Percentiles rank a stretch among this genome's conserved stretches.
These are phyloP conservation scores for Rhabdornis inornatus DNA, from an alignment of 2,113 vertebrate species.

Conservation along the genomic window DNA sequence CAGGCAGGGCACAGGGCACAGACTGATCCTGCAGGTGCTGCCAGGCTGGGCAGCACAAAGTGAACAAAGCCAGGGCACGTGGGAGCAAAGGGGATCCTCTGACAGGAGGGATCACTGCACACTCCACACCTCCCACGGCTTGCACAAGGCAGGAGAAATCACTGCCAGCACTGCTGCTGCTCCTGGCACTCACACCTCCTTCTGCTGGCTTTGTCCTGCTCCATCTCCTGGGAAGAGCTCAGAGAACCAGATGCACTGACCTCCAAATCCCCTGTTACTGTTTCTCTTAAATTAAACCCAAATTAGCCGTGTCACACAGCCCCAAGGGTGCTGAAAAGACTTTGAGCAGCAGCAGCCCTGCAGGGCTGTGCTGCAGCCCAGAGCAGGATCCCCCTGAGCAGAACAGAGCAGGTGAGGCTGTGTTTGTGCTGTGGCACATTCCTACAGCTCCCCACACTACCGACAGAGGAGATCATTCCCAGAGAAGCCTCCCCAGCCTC, in stretches of 20 bases:
- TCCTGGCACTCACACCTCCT: background rate
- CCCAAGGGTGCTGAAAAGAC: background rate
- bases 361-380: background rate
- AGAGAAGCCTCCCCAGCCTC: too few relatives aligned
- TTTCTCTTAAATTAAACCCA: background rate
- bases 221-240: background rate
- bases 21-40: background rate
- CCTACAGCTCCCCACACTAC: too few relatives aligned
- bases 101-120: background rate
- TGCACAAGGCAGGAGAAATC: too few relatives aligned
- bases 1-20: too few relatives aligned
- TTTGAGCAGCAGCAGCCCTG: background rate
- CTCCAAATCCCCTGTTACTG: background rate
- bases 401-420: background rate
- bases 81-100: background rate
- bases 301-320: background rate
- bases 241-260: background rate
- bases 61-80: background rate
- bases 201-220: background rate
- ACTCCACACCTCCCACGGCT: fast-evolving
- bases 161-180: background rate
- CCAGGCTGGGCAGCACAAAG: too few relatives aligned
- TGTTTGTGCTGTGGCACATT: too few relatives aligned
- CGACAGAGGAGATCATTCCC: too few relatives aligned
- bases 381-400: background rate